Evolutionary conservation across 2,113 vertebrate species (phyloP).

Genomic region (Manacus vitellinus): DNA sequence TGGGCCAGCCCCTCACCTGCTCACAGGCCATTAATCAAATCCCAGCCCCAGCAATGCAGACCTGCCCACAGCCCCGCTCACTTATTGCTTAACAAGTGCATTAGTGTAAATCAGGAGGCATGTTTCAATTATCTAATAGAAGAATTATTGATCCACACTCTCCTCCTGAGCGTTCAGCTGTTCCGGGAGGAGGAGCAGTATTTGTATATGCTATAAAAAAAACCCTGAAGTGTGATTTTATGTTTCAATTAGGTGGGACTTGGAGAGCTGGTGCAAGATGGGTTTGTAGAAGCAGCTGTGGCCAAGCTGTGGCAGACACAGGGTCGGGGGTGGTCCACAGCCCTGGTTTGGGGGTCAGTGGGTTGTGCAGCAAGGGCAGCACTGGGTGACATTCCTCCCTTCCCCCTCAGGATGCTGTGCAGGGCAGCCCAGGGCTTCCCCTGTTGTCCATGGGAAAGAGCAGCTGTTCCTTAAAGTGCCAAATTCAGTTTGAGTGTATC

Average conservation of each 20-base stretch:
- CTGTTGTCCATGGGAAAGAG: not conserved
- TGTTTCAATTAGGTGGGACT: slow-evolving; percentile 33
- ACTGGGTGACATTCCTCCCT: not conserved
- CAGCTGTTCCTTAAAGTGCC: not conserved
- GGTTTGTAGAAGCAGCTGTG: not conserved
- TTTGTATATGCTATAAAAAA: slow-evolving; percentile 50
- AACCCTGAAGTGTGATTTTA: not conserved
- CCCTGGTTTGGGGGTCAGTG: not conserved
- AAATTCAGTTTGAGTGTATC: not conserved
- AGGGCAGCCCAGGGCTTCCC: not conserved
- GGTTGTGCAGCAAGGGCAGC: not conserved
- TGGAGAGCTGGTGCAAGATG: not conserved
- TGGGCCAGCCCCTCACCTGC: not conserved
- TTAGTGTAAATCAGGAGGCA: slow-evolving; percentile 68
- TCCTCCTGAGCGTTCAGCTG: not conserved
- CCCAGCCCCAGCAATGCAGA: not conserved
- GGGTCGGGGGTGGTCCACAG: not conserved
- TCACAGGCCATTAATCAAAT: not conserved
- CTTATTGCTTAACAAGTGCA: slow-evolving; percentile 67
- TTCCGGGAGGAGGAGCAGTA: slow-evolving; percentile 43
- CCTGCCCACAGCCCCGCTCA: slow-evolving; percentile 16
- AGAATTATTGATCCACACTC: slow-evolving; percentile 53
- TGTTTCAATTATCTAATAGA: slow-evolving; percentile 69
- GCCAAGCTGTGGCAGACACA: not conserved
- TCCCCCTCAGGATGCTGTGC: not conserved